Conservation (phyloP, 2,113 vertebrate species). For the Clarias gariepinus region DNA sequence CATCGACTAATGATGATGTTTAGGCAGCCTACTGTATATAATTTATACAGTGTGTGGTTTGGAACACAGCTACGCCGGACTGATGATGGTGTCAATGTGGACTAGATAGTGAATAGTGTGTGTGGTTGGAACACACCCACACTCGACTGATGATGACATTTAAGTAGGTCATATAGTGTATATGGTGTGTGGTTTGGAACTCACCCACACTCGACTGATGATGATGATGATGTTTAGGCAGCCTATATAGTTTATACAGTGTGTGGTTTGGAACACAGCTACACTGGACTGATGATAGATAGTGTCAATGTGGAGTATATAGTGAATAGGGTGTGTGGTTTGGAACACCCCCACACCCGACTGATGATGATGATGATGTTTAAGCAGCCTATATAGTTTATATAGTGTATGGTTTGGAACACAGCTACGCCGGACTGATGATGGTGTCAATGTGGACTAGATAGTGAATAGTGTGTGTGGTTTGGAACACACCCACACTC, state of each 20-base stretch:
- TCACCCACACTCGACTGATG: neutral
- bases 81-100: accelerated
- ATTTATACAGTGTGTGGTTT: neutral
- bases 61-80: neutral
- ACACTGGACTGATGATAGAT: neutral
- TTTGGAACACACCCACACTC: too few relatives aligned
- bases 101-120: neutral
- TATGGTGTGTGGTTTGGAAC: neutral
- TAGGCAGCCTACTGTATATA: neutral
- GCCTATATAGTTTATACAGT: neutral
- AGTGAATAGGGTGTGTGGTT: too few relatives aligned
- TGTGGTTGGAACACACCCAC: neutral
- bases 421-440: accelerated
- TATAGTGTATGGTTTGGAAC: neutral
- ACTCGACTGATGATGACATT: neutral
- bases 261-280: neutral
- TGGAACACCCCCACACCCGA: too few relatives aligned
- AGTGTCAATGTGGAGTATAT: neutral
- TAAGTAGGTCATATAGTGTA: too few relatives aligned
- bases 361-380: neutral
- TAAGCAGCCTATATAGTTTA: neutral
- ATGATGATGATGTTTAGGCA: neutral
- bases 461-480: neutral
- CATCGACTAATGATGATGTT: neutral
- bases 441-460: neutral